phyloP scores from a whole-genome alignment of 2,113 vertebrate genomes.

The Bufo gargarizans region DNA sequence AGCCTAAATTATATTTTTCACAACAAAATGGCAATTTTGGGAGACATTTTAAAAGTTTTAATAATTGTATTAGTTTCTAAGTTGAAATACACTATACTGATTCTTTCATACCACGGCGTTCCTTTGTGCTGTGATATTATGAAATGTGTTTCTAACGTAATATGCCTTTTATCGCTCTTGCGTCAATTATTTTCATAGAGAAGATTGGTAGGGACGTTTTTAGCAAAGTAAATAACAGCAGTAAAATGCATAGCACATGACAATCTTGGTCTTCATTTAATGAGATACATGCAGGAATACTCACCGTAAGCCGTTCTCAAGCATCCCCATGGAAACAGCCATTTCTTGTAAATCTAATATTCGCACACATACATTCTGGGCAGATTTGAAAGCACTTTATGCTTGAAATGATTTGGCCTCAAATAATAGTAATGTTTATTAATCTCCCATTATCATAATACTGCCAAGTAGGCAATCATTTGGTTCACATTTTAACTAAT shows the following conservation, averaged over 20 bases:
- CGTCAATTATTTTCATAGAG: conserved; percentile 23
- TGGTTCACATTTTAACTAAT: neutral
- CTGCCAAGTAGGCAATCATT: neutral
- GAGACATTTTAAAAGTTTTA: neutral
- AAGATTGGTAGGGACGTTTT: conserved; percentile 43
- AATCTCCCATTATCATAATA: neutral
- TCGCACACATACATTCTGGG: conserved; percentile 12
- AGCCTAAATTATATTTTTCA: neutral
- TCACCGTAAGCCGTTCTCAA: conserved; percentile 12
- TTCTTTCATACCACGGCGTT: neutral
- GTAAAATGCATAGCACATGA: conserved; percentile 39
- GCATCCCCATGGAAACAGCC: conserved; percentile 55
- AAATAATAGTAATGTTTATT: conserved; percentile 6
- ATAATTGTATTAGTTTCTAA: neutral
- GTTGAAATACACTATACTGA: neutral
- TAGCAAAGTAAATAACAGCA: conserved; percentile 31
- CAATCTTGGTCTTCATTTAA: conserved; percentile 41
- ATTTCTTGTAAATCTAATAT: conserved; percentile 51
- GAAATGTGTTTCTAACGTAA: neutral
- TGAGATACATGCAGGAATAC: conserved; percentile 49
- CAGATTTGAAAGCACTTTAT: conserved; percentile 23
- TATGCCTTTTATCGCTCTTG: neutral
- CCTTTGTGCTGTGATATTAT: neutral
- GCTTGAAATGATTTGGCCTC: conserved; percentile 7
- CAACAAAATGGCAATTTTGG: neutral